Evolutionary conservation across 1,140 invertebrate species (phyloP), one percentile per base, ranked within the genome.

Genomic region (Coenobita brevimanus): DNA sequence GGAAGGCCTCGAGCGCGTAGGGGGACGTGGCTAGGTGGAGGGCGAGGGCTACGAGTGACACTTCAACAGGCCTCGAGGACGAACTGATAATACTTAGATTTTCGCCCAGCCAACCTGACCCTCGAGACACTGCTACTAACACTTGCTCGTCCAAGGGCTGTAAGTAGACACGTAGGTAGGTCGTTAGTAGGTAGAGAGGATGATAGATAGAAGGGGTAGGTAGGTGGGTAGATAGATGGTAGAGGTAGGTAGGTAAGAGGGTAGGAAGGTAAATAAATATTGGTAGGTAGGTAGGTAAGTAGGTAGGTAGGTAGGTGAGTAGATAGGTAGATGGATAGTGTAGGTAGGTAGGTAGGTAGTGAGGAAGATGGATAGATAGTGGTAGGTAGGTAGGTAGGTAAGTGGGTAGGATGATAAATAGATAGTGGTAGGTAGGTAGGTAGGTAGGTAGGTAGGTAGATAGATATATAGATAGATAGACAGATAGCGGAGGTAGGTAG

Each of bases 11-110:
- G 91, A 97, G 97, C 0, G 96, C 96, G 82, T 94, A 95, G 2
- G 96, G 94, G 27, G 97, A 95, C 92, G 97, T 96, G 24, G 95
- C 95, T 82, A 96, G 93, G 91, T 97, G 95, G 4, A 99, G 93
- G 0, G 97, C 97, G 92, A 98, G 97, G 0, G 97, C 95, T 0
- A 97, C 96, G 73, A 98, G 95, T 0, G 97, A 96, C 27, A 97
- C 94, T 91, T 98, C 96, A 91, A 97, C 97, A 0, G 97, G 95
- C 84, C 95, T 94, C 2, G 96, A 96, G 57, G 93, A 94, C 21
- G 95, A 93, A 80, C 95, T 93, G 15, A 98, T 91, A 75, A 97
- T 93, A 85, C 96, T 95, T 91, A 98, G 94, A 92, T 98, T 97
- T 24, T 95, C 93, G 91, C 98, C 97, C n/a, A 99, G 93, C 94